Evolutionary conservation across 1,140 invertebrate species (phyloP).

Genomic region (Caenorhabditis elegans): WBcel235 BX284604.4:12813501-12814000

Average conservation of each 20-base stretch:
- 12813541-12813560: no score
- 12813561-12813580: no score
- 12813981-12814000: background rate
- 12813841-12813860: background rate
- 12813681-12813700: no score
- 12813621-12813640: no score
- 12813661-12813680: no score
- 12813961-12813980: no score
- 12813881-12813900: background rate
- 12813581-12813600: no score
- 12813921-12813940: background rate
- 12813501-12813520: background rate
- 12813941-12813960: no score
- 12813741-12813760: background rate
- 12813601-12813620: background rate
- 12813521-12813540: no score
- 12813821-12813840: background rate
- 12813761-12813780: background rate
- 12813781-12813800: background rate
- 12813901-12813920: background rate
- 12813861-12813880: background rate
- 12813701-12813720: background rate
- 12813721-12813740: background rate
- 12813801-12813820: slow-evolving; percentile 2
- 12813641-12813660: no score